Percentiles rank a stretch among this genome's conserved stretches.
These are phyloP conservation scores for Bombus difficillimus DNA, from an alignment of 1,140 invertebrate species.

Conservation along the genomic window DNA sequence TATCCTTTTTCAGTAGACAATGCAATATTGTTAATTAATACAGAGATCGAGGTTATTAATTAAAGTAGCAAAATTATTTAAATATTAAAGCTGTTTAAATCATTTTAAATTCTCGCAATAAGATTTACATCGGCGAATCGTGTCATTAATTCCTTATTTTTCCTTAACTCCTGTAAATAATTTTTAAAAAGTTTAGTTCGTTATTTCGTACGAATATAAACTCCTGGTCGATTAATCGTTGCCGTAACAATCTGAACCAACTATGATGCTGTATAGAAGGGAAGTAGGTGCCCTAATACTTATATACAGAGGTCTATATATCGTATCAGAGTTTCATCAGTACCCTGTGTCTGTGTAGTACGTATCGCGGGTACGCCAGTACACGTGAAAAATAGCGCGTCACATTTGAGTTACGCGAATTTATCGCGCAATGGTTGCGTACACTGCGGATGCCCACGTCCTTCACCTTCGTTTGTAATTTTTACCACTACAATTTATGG, in stretches of 20 bases:
- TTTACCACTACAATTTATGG: conserved; percentile 32
- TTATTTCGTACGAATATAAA: not conserved
- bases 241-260: not conserved
- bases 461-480: conserved; percentile 46
- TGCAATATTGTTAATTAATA: too few species aligned
- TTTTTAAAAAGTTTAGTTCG: too few species aligned
- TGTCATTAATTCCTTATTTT: too few species aligned
- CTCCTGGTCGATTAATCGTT: not conserved
- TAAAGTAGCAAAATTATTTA: too few species aligned
- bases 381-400: conserved; percentile 35
- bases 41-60: too few species aligned
- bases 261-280: not conserved
- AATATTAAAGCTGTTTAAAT: too few species aligned
- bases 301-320: not conserved
- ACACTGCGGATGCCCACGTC: not conserved
- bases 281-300: not conserved
- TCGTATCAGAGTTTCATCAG: not conserved
- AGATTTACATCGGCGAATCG: too few species aligned
- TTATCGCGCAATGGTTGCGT: conserved; percentile 19
- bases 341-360: not conserved
- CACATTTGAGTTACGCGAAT: conserved; percentile 34
- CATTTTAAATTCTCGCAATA: too few species aligned
- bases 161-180: too few species aligned
- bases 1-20: too few species aligned
- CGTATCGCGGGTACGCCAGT: too few species aligned